These are phyloP conservation scores for Borostomias antarcticus DNA, from an alignment of 2,797 vertebrate genomes.

Conservation along the genomic window DNA sequence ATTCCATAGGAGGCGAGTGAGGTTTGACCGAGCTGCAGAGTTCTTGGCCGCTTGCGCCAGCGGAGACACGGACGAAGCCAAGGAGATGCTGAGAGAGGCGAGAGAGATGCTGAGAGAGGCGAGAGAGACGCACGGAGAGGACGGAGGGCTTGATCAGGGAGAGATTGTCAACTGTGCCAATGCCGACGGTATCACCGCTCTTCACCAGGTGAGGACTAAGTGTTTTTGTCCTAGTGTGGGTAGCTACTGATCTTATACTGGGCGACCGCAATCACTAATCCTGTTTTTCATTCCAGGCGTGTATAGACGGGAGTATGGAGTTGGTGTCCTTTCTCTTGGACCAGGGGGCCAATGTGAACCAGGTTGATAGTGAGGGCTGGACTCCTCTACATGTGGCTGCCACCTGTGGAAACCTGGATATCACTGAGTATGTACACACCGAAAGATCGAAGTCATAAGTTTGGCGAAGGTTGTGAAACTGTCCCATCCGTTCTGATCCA, in stretches of 20 bases:
- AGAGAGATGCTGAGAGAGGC: slow-evolving; percentile 42
- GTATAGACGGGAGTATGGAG: slow-evolving; percentile 90
- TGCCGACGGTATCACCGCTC: slow-evolving; percentile 88
- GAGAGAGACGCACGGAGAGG: slow-evolving; percentile 36
- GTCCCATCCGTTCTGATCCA: neutral
- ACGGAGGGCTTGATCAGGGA: slow-evolving; percentile 33
- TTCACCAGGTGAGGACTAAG: slow-evolving; percentile 82
- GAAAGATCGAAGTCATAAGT: neutral
- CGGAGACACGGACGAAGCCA: slow-evolving; percentile 86
- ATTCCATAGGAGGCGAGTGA: slow-evolving; percentile 83
- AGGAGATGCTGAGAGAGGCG: slow-evolving; percentile 80
- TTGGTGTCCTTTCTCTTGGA: slow-evolving; percentile 87
- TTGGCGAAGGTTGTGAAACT: neutral
- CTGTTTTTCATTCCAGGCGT: slow-evolving; percentile 75
- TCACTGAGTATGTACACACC: slow-evolving; percentile 82
- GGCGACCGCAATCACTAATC: neutral
- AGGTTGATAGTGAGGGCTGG: slow-evolving; percentile 92
- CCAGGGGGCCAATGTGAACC: slow-evolving; percentile 83
- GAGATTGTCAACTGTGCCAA: slow-evolving; percentile 84
- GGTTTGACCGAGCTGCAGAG: slow-evolving; percentile 88
- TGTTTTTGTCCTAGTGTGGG: neutral
- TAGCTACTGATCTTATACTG: neutral
- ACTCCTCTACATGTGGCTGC: slow-evolving; percentile 90
- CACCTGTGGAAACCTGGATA: slow-evolving; percentile 87
- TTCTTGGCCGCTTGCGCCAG: slow-evolving; percentile 89